Evolutionary conservation across 2,797 vertebrate species (phyloP).

Genomic region (Euthynnus affinis): DNA sequence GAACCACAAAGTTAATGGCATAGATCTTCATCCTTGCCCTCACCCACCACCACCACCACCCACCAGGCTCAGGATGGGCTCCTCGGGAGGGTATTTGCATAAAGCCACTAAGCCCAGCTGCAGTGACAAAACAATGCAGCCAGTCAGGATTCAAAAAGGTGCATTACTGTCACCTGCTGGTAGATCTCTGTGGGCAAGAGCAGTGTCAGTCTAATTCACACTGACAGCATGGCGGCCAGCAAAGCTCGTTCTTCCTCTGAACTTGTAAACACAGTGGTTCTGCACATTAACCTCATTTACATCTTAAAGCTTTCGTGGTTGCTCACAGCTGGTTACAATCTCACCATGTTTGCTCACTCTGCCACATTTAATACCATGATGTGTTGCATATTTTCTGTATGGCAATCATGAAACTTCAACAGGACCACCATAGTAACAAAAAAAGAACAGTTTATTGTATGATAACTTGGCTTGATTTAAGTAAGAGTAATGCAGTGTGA

Average conservation of each 20-base stretch:
- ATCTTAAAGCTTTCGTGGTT: slow-evolving; percentile 21
- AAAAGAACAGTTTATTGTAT: not conserved
- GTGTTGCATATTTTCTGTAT: not conserved
- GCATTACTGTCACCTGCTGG: slow-evolving; percentile 57
- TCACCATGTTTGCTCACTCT: slow-evolving; percentile 14
- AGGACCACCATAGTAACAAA: not conserved
- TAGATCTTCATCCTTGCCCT: not conserved
- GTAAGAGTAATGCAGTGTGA: not conserved
- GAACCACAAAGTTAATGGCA: slow-evolving; percentile 27
- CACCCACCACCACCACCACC: not conserved
- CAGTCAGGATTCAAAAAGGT: slow-evolving; percentile 20
- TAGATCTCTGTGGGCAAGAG: slow-evolving; percentile 13
- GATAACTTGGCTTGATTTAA: slow-evolving; percentile 1
- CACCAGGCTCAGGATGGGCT: slow-evolving; percentile 13
- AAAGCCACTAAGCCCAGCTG: slow-evolving; percentile 4
- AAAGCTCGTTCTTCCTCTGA: slow-evolving; percentile 26
- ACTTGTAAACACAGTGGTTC: slow-evolving; percentile 44
- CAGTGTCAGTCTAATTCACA: not conserved
- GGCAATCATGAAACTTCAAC: not conserved
- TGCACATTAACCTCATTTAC: slow-evolving; percentile 47
- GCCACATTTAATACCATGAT: slow-evolving; percentile 19
- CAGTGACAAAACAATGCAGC: slow-evolving; percentile 1
- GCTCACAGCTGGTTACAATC: slow-evolving; percentile 28
- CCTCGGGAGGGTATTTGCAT: slow-evolving; percentile 26
- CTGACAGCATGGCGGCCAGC: slow-evolving; percentile 30